phyloP scores from a whole-genome alignment of 1,140 invertebrate genomes.

The Sminthurinus signatus region DNA sequence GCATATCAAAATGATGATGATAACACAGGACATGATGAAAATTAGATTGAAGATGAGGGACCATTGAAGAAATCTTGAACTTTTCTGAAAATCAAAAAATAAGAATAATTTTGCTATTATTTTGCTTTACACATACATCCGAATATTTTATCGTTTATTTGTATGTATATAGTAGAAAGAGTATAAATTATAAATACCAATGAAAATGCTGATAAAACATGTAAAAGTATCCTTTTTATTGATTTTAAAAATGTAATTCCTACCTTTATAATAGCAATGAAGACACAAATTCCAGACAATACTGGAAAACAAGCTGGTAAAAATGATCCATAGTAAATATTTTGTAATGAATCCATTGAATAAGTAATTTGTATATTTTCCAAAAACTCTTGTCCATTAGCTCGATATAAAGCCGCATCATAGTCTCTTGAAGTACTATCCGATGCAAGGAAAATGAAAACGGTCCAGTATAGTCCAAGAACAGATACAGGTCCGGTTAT shows the following conservation, averaged over 20 bases:
- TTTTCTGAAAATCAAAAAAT: constrained; percentile 6
- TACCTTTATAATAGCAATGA: constrained; percentile 13
- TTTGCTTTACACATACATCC: background rate
- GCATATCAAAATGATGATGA: constrained; percentile 11
- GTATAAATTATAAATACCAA: too few species aligned
- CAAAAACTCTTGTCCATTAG: background rate
- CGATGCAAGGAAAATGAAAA: constrained; percentile 2
- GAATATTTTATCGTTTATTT: background rate
- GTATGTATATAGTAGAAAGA: too few species aligned
- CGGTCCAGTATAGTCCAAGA: constrained; percentile 10
- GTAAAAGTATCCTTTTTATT: too few species aligned
- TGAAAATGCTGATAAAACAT: too few species aligned
- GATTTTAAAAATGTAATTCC: too few species aligned
- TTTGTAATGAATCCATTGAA: background rate
- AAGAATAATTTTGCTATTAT: background rate
- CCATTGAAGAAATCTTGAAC: background rate
- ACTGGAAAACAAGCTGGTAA: constrained; percentile 2
- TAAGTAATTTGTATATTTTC: background rate
- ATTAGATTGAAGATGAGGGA: background rate
- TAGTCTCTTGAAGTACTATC: background rate
- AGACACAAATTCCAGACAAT: background rate
- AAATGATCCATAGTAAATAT: background rate
- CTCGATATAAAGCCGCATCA: background rate
- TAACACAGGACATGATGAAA: background rate
- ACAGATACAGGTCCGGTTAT: constrained; percentile 5